Conservation (phyloP, 2,888 invertebrate genomes). For the Neoaliturus tenellus region DNA sequence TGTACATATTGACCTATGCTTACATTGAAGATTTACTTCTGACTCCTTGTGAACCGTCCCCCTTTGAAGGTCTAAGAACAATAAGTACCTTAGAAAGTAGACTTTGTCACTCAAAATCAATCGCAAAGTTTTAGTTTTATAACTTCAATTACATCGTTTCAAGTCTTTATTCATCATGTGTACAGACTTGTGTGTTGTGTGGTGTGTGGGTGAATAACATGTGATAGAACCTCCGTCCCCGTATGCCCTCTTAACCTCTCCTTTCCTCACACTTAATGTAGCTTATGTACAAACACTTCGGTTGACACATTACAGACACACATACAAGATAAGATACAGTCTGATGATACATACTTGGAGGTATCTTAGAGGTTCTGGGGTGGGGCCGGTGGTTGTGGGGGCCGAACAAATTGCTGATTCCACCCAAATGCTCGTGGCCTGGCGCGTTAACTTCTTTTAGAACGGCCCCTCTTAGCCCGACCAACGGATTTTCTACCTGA, state of each 20-base stretch:
- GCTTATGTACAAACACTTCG: conserved; percentile 25
- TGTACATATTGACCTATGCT: too few relatives aligned
- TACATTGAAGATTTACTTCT: too few relatives aligned
- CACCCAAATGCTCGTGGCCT: conserved; percentile 56
- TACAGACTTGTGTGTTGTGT: too few relatives aligned
- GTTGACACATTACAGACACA: conserved; percentile 54
- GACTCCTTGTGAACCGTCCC: too few relatives aligned
- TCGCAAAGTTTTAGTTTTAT: too few relatives aligned
- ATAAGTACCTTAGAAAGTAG: too few relatives aligned
- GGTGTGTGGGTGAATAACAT: neutral
- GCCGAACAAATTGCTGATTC: conserved; percentile 58
- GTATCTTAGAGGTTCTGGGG: conserved; percentile 51
- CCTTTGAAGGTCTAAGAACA: too few relatives aligned
- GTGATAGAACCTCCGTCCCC: neutral
- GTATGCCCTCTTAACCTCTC: neutral
- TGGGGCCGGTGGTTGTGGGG: conserved; percentile 26
- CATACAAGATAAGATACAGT: conserved; percentile 45
- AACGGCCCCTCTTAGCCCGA: conserved; percentile 54
- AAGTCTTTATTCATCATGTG: too few relatives aligned
- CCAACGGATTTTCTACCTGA: conserved; percentile 59
- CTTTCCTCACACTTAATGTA: neutral
- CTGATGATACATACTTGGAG: conserved; percentile 57
- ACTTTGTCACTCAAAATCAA: too few relatives aligned
- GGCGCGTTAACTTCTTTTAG: conserved; percentile 49
- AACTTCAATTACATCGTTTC: too few relatives aligned